Conservation (phyloP, 2,888 invertebrate species). For the Bruchidius siliquastri region DNA sequence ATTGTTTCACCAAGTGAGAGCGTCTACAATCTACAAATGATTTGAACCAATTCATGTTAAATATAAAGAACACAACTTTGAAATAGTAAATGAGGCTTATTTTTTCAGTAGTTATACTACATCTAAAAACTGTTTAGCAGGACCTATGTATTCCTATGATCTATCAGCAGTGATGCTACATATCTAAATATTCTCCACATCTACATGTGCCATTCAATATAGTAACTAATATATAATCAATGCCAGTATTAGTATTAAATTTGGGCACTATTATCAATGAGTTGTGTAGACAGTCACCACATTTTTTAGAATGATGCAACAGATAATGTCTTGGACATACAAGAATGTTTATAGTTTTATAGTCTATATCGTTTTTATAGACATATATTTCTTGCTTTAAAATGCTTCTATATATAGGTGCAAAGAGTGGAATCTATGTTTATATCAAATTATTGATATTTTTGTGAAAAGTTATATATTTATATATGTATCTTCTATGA, state of each 20-base stretch:
- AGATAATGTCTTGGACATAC: neutral
- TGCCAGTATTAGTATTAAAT: neutral
- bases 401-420: neutral
- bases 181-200: neutral
- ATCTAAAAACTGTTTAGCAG: neutral
- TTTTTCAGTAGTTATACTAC: no score
- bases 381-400: neutral
- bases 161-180: neutral
- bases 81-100: no score
- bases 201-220: neutral
- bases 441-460: neutral
- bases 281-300: neutral
- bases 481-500: neutral
- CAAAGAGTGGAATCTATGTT: neutral
- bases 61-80: no score
- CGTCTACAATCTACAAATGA: no score
- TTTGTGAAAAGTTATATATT: neutral
- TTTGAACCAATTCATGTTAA: no score
- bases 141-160: no score
- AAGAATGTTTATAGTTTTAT: neutral
- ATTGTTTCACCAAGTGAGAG: no score
- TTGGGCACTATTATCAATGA: neutral
- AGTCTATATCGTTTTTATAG: neutral
- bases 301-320: neutral
- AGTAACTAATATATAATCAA: neutral